Evolutionary conservation across 2,797 vertebrate species (phyloP).

Genomic region (Hemibagrus guttatus): DNA sequence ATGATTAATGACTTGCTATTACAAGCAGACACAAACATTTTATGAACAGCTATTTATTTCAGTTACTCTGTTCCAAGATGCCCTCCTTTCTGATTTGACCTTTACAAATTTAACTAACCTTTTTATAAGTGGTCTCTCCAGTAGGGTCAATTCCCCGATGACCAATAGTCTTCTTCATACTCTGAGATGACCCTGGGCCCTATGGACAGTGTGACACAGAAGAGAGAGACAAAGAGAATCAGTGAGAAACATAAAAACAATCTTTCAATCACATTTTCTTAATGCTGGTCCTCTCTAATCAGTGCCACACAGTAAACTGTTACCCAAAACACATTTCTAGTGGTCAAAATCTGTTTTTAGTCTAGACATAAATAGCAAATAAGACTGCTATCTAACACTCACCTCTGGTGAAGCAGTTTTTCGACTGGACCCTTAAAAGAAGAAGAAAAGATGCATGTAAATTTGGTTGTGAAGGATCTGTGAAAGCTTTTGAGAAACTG

Average conservation of each 20-base stretch:
- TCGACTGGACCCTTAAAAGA: slow-evolving; percentile 71
- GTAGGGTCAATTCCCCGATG: slow-evolving; percentile 93
- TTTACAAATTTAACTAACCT: slow-evolving; percentile 71
- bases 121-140: slow-evolving; percentile 97
- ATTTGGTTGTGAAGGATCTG: neutral
- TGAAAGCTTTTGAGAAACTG: neutral
- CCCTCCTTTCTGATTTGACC: neutral
- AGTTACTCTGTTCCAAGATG: neutral
- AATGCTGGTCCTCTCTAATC: neutral
- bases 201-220: slow-evolving; percentile 64
- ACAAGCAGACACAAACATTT: neutral
- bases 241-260: slow-evolving; percentile 1
- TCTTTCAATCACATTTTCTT: neutral
- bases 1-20: too few species aligned
- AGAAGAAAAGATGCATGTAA: neutral
- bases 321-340: neutral
- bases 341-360: neutral
- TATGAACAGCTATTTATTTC: neutral
- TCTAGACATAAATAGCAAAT: neutral
- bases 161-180: slow-evolving; percentile 90
- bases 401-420: slow-evolving; percentile 80
- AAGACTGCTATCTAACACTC: slow-evolving; percentile 44
- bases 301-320: neutral
- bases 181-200: slow-evolving; percentile 81
- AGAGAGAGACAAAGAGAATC: slow-evolving; percentile 1